A percentile compares a stretch with the other conserved stretches of the same genome.
These are phyloP conservation scores for Limnephilus lunatus DNA, from an alignment of 2,888 invertebrate genomes.

Conservation along the genomic window DNA sequence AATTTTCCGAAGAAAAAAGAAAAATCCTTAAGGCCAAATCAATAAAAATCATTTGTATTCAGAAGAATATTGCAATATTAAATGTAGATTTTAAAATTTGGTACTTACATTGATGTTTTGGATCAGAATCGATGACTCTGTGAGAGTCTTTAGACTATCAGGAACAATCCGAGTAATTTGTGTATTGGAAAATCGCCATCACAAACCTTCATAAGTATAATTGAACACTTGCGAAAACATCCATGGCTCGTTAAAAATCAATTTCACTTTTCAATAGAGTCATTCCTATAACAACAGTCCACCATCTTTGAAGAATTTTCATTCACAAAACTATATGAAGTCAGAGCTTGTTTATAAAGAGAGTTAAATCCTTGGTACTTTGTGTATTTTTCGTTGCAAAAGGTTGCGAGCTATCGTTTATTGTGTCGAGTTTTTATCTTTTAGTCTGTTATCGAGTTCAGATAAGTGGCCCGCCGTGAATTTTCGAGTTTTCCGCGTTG, in stretches of 20 bases:
- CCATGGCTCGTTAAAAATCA: not conserved
- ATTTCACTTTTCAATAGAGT: conserved; percentile 45
- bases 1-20: conserved; percentile 15
- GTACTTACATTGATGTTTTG: conserved; percentile 28
- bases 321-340: conserved; percentile 58
- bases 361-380: not conserved
- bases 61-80: not conserved
- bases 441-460: conserved; percentile 35
- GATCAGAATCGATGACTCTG: conserved; percentile 33
- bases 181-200: conserved; percentile 15
- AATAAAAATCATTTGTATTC: not conserved
- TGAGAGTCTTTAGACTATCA: not conserved
- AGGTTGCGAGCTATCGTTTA: not conserved
- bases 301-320: conserved; percentile 58
- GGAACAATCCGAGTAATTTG: conserved; percentile 9
- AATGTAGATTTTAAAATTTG: not conserved
- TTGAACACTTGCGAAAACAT: conserved; percentile 6
- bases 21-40: not conserved
- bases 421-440: conserved; percentile 20
- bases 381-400: not conserved
- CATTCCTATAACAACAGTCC: conserved; percentile 47
- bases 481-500: conserved; percentile 45
- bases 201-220: not conserved
- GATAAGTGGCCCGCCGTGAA: conserved; percentile 32
- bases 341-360: conserved; percentile 54